Conservation (phyloP, 2,113 vertebrate species). For the Egretta garzetta region DNA sequence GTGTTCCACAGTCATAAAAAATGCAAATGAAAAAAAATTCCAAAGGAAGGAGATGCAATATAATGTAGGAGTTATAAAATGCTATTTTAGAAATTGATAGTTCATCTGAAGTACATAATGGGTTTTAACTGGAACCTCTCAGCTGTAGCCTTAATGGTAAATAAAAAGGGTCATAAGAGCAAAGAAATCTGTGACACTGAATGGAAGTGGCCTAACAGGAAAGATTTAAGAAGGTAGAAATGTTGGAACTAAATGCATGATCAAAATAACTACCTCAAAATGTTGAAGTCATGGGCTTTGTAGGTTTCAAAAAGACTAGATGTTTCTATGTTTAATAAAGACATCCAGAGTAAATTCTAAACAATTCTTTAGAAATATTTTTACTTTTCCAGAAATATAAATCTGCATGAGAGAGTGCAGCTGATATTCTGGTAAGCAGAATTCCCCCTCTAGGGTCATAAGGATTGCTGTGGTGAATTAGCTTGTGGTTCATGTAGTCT, state of each 20-base stretch:
- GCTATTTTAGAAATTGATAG: not conserved
- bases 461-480: not conserved
- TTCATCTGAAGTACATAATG: not conserved
- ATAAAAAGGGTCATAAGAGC: not conserved
- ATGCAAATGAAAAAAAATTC: not conserved
- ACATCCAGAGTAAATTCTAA: not conserved
- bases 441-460: not conserved
- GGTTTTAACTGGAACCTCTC: not conserved
- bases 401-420: not conserved
- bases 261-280: not conserved
- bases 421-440: not conserved
- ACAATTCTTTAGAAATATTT: not conserved
- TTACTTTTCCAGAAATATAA: not conserved
- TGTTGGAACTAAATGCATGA: not conserved
- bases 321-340: not conserved
- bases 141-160: not conserved
- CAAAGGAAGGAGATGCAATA: not conserved
- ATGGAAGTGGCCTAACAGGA: not conserved
- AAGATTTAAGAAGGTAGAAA: not conserved
- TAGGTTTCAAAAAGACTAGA: not conserved
- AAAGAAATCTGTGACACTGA: not conserved
- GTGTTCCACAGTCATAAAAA: not conserved
- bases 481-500: rapidly evolving
- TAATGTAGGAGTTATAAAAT: not conserved
- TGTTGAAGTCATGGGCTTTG: not conserved